Evolutionary conservation across 2,113 vertebrate genomes (phyloP).

Genomic region (Mirza zaza): DNA sequence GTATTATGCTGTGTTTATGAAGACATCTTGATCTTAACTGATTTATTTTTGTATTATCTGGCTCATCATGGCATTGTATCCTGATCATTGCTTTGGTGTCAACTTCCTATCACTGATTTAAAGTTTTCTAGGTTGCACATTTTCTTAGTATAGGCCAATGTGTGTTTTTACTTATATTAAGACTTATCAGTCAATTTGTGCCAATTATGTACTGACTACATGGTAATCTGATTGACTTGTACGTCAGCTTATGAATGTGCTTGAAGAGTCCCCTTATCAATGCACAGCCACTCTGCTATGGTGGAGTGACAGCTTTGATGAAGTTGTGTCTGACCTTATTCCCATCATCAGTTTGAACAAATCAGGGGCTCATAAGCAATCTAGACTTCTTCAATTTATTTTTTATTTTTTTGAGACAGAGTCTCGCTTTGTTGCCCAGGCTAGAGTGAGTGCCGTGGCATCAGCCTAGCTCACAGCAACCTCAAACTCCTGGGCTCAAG

Average conservation of each 20-base stretch:
- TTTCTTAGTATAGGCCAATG: background rate
- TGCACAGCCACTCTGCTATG: background rate
- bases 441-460: too few species aligned
- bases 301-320: background rate
- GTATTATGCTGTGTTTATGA: background rate
- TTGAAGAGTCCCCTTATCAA: background rate
- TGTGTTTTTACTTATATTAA: background rate
- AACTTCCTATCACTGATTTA: background rate
- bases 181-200: background rate
- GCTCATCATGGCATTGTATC: background rate
- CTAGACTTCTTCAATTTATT: background rate
- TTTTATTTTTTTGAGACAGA: background rate
- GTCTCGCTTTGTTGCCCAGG: too few species aligned
- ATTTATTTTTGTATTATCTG: background rate
- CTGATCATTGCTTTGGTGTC: background rate
- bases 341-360: background rate
- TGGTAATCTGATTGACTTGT: background rate
- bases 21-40: background rate
- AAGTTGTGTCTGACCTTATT: background rate
- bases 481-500: too few species aligned
- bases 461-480: too few species aligned
- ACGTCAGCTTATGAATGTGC: background rate
- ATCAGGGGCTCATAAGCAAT: background rate
- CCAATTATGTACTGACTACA: background rate
- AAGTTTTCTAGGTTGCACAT: background rate